Evolutionary conservation across 1,140 invertebrate genomes (phyloP), one percentile per base, ranked within the genome.

Genomic region (Drosophila auraria): DNA sequence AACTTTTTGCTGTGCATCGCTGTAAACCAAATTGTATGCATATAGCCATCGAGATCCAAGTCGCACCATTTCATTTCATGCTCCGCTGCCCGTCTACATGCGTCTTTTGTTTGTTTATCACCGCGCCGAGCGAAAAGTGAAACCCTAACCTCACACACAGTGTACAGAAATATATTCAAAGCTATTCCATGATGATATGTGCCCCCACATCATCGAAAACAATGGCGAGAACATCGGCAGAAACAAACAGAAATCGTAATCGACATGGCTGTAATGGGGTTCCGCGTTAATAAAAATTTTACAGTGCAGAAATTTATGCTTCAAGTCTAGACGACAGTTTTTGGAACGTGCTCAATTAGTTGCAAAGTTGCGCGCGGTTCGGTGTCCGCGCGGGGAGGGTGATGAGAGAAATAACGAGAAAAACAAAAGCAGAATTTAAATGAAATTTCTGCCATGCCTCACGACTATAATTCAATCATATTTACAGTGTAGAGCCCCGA

Each of bases 291-390:
- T 87, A 87, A 80, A 87, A 84, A 84, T 84, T 79, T 61, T 89
- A 82, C 65, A 90, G 74, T 90, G 76, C 82, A 90, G 82, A 90
- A 70, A 84, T 87, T 87, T 90, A 87, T 87, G 78, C 81, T 89
- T 87, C 36, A 82, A 77, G 86, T 90, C 86, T 90, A 90, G 86
- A 90, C 86, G 86, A 89, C 86, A 89, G 59, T 82, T 84, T 79
- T 89, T 90, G 75, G 86, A 76, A 90, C 86, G 86, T 89, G 86
- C 86, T 89, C 82, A 90, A 86, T 90, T 90, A 86, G 81, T 74
- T 57, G 62, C 45, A 54, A 45, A 60, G 47, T 60, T 40, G 56
- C n/a, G 56, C n/a, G 50, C n/a, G 49, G 54, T 9, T 36, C 33
- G 33, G 11, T 36, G 33, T 11, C 11, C 11, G 33, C 30, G 30